phyloP scores from a whole-genome alignment of 2,113 vertebrate genomes.

The Phocoena phocoena region DNA sequence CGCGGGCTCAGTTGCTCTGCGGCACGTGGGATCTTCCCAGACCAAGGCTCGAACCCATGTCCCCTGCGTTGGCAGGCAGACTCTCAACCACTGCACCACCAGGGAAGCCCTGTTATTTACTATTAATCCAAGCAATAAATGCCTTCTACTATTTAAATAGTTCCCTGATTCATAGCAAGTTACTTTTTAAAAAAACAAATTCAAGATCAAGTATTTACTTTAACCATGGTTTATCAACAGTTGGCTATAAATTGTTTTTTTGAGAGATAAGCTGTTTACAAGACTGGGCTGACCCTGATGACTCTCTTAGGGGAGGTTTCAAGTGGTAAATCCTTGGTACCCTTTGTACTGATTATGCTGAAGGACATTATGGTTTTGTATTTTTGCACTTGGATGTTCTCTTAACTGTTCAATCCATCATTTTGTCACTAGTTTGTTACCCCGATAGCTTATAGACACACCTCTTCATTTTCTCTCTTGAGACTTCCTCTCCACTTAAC shows the following conservation, averaged over 20 bases:
- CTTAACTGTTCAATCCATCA: not conserved
- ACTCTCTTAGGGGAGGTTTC: not conserved
- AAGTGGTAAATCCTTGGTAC: not conserved
- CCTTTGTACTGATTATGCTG: not conserved
- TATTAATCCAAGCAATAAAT: not conserved
- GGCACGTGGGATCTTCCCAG: too few species aligned
- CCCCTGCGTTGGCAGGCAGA: too few species aligned
- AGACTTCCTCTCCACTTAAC: not conserved
- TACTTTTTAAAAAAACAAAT: not conserved
- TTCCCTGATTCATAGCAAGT: not conserved
- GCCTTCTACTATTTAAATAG: not conserved
- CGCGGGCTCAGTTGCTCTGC: too few species aligned
- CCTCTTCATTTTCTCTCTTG: not conserved
- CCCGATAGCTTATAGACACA: not conserved
- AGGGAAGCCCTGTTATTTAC: not conserved
- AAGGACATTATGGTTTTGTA: not conserved
- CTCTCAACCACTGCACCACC: too few species aligned
- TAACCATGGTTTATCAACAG: not conserved
- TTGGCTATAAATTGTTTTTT: conserved; percentile 40
- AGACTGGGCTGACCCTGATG: not conserved
- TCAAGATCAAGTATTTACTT: conserved; percentile 26
- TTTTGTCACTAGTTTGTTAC: not conserved
- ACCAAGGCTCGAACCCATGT: too few species aligned
- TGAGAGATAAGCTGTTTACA: not conserved
- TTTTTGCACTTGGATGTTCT: conserved; percentile 40